phyloP scores from a whole-genome alignment of 1,140 invertebrate genomes.

The Neodiprion lecontei region DNA sequence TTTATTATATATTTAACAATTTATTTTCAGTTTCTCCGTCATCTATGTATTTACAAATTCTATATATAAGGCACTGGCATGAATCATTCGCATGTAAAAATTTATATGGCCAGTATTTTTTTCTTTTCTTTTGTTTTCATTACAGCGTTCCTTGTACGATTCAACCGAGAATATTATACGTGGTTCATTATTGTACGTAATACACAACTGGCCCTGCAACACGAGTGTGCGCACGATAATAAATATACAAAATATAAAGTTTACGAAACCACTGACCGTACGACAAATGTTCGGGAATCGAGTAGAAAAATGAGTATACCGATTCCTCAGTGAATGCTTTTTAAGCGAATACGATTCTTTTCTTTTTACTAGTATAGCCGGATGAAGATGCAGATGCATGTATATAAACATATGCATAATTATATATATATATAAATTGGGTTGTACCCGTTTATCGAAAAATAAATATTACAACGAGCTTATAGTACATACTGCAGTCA shows the following conservation, averaged over 20 bases:
- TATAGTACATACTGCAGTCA: too few relatives aligned
- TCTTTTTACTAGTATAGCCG: slow-evolving; percentile 10
- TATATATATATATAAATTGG: slow-evolving; percentile 23
- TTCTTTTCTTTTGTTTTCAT: background rate
- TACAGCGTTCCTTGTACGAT: background rate
- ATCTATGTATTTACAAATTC: slow-evolving; percentile 41
- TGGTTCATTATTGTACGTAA: too few relatives aligned
- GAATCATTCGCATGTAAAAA: background rate
- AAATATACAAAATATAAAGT: background rate
- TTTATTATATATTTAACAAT: slow-evolving; percentile 53
- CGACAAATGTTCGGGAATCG: slow-evolving; percentile 12
- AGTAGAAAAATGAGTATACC: slow-evolving; percentile 30
- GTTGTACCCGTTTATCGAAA: slow-evolving; percentile 19
- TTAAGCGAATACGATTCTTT: background rate
- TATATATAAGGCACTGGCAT: slow-evolving; percentile 37
- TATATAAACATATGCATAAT: slow-evolving; percentile 19
- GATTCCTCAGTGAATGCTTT: background rate
- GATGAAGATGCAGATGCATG: background rate
- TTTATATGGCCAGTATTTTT: background rate
- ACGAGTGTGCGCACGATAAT: too few relatives aligned
- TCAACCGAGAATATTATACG: too few relatives aligned
- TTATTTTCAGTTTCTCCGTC: slow-evolving; percentile 42
- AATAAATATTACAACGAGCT: slow-evolving; percentile 3
- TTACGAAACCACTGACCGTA: background rate
- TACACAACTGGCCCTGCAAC: too few relatives aligned